phyloP scores from a whole-genome alignment of 2,888 invertebrate species.

The Dusona sp. region DNA sequence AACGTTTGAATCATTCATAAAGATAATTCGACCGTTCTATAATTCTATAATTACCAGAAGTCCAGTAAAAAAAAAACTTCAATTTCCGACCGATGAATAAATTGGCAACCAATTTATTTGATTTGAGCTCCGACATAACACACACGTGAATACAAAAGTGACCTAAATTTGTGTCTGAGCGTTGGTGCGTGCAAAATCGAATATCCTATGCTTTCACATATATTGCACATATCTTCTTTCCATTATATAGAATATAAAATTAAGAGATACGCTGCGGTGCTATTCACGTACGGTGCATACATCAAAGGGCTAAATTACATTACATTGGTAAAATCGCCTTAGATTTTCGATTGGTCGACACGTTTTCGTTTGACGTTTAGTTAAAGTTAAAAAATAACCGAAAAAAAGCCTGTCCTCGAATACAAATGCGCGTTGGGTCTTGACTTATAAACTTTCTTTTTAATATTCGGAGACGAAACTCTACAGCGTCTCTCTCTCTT shows the following conservation, averaged over 20 bases:
- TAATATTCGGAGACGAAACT: not conserved
- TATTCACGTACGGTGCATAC: not conserved
- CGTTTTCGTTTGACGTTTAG: no score
- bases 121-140: not conserved
- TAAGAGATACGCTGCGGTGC: not conserved
- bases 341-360: no score
- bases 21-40: not conserved
- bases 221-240: conserved; percentile 13
- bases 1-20: conserved; percentile 3
- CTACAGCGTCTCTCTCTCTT: not conserved
- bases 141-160: not conserved
- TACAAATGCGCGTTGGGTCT: not conserved
- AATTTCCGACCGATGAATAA: conserved; percentile 5
- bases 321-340: no score
- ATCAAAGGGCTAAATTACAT: no score
- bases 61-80: not conserved
- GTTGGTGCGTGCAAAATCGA: not conserved
- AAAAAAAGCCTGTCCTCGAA: not conserved
- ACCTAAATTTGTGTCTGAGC: not conserved
- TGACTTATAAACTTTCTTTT: not conserved
- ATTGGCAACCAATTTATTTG: conserved; percentile 12
- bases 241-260: not conserved
- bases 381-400: not conserved
- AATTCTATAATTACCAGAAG: not conserved
- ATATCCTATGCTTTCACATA: conserved; percentile 4